Conservation (phyloP, 2,113 vertebrate genomes). For the Picathartes gymnocephalus region DNA sequence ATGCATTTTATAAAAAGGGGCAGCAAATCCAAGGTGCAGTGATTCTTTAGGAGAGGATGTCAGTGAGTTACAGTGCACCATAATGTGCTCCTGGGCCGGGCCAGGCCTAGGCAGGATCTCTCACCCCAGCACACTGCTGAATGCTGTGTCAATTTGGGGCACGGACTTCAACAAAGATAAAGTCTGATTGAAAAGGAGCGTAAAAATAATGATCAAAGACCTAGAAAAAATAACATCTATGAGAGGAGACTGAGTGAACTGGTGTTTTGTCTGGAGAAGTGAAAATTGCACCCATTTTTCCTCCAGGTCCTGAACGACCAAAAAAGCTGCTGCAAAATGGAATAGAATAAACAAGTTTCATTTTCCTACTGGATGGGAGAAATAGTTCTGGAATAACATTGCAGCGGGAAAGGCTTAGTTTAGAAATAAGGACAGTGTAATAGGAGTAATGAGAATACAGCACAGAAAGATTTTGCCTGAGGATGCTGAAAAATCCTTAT, state of each 20-base stretch:
- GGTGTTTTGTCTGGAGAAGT: not conserved
- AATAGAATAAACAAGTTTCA: not conserved
- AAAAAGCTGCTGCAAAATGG: not conserved
- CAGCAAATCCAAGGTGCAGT: not conserved
- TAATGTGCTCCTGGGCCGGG: not conserved
- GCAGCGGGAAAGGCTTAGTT: not conserved
- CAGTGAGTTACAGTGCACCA: not conserved
- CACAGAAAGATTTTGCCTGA: not conserved
- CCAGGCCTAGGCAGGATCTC: rapidly evolving
- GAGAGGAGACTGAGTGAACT: not conserved
- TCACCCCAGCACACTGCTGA: not conserved
- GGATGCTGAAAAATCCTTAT: not conserved
- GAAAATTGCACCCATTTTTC: not conserved
- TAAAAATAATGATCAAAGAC: not conserved
- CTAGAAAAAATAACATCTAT: not conserved
- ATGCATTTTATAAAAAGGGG: not conserved
- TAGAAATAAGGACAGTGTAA: not conserved
- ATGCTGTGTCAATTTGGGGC: not conserved
- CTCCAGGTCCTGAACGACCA: not conserved
- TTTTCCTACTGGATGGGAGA: not conserved
- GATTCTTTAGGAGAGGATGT: not conserved
- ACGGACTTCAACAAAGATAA: not conserved
- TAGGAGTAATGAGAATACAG: not conserved
- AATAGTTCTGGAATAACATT: not conserved
- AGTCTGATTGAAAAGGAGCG: not conserved